These are phyloP conservation scores for Tor tambroides DNA, from an alignment of 2,113 vertebrate species.

Conservation along the genomic window DNA sequence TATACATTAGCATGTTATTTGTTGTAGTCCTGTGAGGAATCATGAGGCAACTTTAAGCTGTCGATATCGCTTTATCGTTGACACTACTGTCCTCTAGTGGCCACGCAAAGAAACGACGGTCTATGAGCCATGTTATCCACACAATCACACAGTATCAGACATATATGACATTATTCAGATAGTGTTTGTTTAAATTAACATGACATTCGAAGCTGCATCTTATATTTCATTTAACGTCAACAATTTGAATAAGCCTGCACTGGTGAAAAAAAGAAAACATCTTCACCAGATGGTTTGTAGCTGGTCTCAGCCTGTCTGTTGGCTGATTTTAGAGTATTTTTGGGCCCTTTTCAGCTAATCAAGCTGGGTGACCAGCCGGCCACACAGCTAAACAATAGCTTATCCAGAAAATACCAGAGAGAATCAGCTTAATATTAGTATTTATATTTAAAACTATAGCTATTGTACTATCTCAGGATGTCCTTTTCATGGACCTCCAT, in stretches of 20 bases:
- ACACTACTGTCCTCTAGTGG: slow-evolving; percentile 18
- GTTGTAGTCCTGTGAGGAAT: neutral
- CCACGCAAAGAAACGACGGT: neutral
- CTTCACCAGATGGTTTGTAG: neutral
- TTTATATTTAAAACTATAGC: too few relatives aligned
- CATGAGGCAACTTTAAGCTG: neutral
- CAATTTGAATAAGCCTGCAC: neutral
- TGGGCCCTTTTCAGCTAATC: neutral
- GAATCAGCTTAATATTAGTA: neutral
- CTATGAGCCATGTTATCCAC: neutral
- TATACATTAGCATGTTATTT: neutral
- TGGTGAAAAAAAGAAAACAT: neutral
- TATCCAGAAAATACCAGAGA: neutral
- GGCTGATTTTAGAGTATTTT: neutral
- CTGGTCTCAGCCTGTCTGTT: neutral
- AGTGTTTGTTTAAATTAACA: neutral
- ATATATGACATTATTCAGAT: neutral
- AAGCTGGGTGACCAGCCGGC: slow-evolving; percentile 3
- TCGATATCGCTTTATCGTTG: neutral
- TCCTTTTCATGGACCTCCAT: neutral
- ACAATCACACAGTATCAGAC: neutral
- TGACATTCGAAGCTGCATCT: neutral
- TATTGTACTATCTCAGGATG: neutral
- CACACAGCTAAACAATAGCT: neutral
- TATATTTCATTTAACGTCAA: neutral